Base-by-base conservation (phyloP, 2,797 vertebrate genomes). In the Paratrypauchen microcephalus region DNA sequence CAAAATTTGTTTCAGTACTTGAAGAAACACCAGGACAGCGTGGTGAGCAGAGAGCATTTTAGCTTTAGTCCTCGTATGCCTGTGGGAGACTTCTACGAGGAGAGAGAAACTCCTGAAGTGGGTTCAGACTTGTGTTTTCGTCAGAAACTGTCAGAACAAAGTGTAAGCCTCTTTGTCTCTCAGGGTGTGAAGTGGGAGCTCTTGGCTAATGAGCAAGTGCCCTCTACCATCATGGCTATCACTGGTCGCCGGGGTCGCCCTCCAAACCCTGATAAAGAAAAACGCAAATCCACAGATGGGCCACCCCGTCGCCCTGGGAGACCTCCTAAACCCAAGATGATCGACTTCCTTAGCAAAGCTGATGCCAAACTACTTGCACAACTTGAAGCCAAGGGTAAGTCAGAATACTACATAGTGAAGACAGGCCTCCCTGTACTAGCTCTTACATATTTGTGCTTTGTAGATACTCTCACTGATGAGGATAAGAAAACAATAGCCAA, bases 41-140 rank as follows among this genome's bases (percentile, higher is more conserved):
- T 90, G 0, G 96, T 98, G 50, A 93, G 93, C 52, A 95, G 97
- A 6, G 96, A 98, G 72, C 96, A 99, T 88, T 99, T 99, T 93
- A 99, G 97, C 90, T 99, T 99, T 91, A 98, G 97, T 83, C 97
- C 97, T 21, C 95, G 97, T 12, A 98, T 99, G 96, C 96, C 97
- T 0, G 94, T 99, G 64, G 97, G 97, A 48, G 97, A 99, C 71
- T 99, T 98, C 84, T 98, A 95, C 30, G 97, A 98, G 91, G 96
- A 97, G 81, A 93, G 93, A 79, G 95, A 98, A 68, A 95, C 94
- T 0, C 85, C 95, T 0, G 95, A 97, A 95, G 97, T 98, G 58
- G 67, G 91, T 88, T 11, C 58, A 62, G 11, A 21, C 2, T 36
- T 45, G 50, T 2, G 3, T 48, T 36, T 24, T 18, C 8, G 12